Conservation (phyloP, 2,797 vertebrate genomes). For the Labroides dimidiatus region DNA sequence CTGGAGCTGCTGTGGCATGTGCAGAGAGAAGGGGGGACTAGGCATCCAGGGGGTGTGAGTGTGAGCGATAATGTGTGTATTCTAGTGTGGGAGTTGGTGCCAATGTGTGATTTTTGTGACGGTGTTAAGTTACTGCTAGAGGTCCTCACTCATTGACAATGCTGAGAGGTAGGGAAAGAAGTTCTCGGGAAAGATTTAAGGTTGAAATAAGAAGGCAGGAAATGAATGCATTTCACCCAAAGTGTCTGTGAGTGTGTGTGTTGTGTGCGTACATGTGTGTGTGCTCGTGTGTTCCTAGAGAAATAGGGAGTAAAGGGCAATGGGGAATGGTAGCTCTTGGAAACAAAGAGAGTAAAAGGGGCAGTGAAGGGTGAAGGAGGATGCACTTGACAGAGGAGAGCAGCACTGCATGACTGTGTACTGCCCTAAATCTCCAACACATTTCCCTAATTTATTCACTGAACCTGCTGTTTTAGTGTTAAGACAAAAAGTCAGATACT, state of each 20-base stretch:
- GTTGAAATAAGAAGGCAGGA: slow-evolving; percentile 28
- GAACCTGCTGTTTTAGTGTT: slow-evolving; percentile 48
- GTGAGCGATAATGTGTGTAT: slow-evolving; percentile 26
- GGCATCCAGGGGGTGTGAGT: slow-evolving; percentile 49
- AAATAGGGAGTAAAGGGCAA: slow-evolving; percentile 44
- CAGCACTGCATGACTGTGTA: slow-evolving; percentile 53
- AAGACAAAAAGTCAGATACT: slow-evolving; percentile 26
- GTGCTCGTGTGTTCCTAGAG: slow-evolving; percentile 27
- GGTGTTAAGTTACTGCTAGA: slow-evolving; percentile 22
- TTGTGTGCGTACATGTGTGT: too few relatives aligned
- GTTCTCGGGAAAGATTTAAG: slow-evolving; percentile 19
- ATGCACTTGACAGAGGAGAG: slow-evolving; percentile 58
- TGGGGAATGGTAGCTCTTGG: slow-evolving; percentile 51
- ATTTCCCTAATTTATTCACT: slow-evolving; percentile 67
- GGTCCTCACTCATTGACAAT: slow-evolving; percentile 7
- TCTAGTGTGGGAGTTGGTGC: background rate
- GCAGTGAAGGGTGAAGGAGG: slow-evolving; percentile 66
- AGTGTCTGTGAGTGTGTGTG: slow-evolving; percentile 16
- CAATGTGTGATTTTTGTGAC: slow-evolving; percentile 13
- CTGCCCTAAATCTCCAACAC: slow-evolving; percentile 58
- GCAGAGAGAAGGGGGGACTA: slow-evolving; percentile 36
- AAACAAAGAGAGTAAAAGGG: slow-evolving; percentile 56
- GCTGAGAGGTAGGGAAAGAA: background rate
- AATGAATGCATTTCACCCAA: slow-evolving; percentile 35
- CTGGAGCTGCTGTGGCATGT: slow-evolving; percentile 48